A percentile compares a stretch with the other conserved stretches of the same genome.
phyloP scores from a whole-genome alignment of 2,888 invertebrate genomes.

The Acrocera orbiculus region DNA sequence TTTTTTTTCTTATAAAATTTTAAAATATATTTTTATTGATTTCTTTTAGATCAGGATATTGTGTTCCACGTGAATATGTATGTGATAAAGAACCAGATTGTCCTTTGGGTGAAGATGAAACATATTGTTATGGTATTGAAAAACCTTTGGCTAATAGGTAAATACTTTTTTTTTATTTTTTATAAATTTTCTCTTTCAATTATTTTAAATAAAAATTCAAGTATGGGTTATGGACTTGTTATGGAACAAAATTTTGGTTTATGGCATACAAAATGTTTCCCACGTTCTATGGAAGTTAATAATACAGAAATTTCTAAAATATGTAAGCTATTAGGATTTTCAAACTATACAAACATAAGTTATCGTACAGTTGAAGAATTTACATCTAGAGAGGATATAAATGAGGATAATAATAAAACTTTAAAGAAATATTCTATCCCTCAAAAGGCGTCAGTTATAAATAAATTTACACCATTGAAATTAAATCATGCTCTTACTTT shows the following conservation, averaged over 20 bases:
- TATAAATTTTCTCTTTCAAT: too few relatives aligned
- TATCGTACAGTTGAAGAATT: slow-evolving; percentile 22
- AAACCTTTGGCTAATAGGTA: slow-evolving; percentile 17
- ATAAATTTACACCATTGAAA: slow-evolving; percentile 26
- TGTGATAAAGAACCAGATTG: slow-evolving; percentile 64
- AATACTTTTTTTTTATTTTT: slow-evolving; percentile 4
- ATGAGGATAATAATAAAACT: background rate
- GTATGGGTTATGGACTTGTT: slow-evolving; percentile 43
- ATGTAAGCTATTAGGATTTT: slow-evolving; percentile 44
- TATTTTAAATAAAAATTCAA: too few relatives aligned
- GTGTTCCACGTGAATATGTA: slow-evolving; percentile 53
- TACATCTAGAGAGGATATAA: background rate
- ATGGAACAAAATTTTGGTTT: slow-evolving; percentile 45
- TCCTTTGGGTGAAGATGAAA: slow-evolving; percentile 55
- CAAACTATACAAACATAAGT: slow-evolving; percentile 27
- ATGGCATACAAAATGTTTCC: slow-evolving; percentile 55
- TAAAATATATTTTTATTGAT: too few relatives aligned
- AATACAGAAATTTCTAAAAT: slow-evolving; percentile 36
- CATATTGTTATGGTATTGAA: slow-evolving; percentile 39
- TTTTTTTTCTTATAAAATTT: too few relatives aligned
- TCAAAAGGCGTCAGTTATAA: slow-evolving; percentile 9
- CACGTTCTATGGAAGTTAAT: slow-evolving; percentile 31
- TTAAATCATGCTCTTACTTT: slow-evolving; percentile 23
- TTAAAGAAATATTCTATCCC: slow-evolving; percentile 2
- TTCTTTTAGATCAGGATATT: slow-evolving; percentile 31